These are phyloP conservation scores for Edolisoma coerulescens DNA, from an alignment of 2,113 vertebrate genomes.

Conservation along the genomic window DNA sequence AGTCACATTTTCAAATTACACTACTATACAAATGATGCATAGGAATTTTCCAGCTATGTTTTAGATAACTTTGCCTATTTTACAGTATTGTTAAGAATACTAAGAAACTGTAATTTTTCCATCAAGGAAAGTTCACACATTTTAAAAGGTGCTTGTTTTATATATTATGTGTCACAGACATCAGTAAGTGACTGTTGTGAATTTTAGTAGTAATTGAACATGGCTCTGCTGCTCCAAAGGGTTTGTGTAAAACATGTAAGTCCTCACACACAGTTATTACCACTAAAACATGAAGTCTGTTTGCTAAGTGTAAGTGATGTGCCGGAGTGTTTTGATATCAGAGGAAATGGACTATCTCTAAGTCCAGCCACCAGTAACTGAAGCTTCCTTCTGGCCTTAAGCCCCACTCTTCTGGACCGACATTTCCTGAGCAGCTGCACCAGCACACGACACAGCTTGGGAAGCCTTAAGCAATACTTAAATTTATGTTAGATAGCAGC, in stretches of 20 bases:
- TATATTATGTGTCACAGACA: not conserved
- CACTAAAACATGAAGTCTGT: not conserved
- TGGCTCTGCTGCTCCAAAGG: not conserved
- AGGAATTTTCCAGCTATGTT: not conserved
- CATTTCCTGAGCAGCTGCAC: not conserved
- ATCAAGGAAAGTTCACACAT: not conserved
- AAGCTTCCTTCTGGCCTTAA: not conserved
- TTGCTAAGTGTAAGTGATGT: not conserved
- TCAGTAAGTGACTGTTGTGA: not conserved
- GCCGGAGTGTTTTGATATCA: not conserved
- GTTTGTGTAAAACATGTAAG: not conserved
- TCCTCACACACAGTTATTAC: not conserved
- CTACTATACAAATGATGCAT: not conserved
- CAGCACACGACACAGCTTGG: rapidly evolving
- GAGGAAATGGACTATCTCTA: not conserved
- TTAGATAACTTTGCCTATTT: not conserved
- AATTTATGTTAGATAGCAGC: not conserved
- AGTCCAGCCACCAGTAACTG: not conserved
- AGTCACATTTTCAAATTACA: not conserved
- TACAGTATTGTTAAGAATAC: not conserved
- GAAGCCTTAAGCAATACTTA: not conserved
- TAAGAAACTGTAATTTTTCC: not conserved
- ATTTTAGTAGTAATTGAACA: not conserved
- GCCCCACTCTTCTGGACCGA: not conserved
- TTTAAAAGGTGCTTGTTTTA: not conserved